phyloP scores from a whole-genome alignment of 1,140 invertebrate species.

The Oedothorax gibbosus region DNA sequence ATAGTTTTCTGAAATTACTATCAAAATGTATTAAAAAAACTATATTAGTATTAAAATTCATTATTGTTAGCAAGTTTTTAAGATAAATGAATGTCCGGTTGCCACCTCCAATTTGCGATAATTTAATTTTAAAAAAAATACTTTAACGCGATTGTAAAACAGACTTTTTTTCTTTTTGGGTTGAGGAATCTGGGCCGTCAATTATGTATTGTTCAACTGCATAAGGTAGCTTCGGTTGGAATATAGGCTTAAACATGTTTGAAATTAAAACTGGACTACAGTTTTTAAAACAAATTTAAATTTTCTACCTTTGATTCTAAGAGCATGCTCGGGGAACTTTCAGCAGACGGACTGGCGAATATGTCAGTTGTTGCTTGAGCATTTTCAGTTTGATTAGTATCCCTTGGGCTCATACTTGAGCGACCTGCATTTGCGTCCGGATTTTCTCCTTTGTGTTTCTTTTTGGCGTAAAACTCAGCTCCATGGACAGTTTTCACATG shows the following conservation, averaged over 20 bases:
- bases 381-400: constrained; percentile 8
- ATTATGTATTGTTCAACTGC: too few species aligned
- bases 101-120: too few species aligned
- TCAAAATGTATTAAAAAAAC: too few species aligned
- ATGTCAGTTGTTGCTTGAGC: background rate
- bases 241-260: too few species aligned
- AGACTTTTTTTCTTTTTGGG: too few species aligned
- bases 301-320: constrained; percentile 10
- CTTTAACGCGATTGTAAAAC: too few species aligned
- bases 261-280: background rate
- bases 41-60: too few species aligned
- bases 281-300: background rate
- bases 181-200: too few species aligned
- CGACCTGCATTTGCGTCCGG: constrained; percentile 63
- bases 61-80: too few species aligned
- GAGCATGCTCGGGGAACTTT: background rate
- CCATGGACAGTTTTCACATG: constrained; percentile 99
- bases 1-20: background rate
- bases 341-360: background rate
- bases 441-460: constrained; percentile 90
- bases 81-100: too few species aligned
- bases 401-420: constrained; percentile 1
- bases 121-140: too few species aligned
- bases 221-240: too few species aligned
- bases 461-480: constrained; percentile 97